Conservation (phyloP, 1,140 invertebrate species). For the Caenorhabditis inopinata region DNA sequence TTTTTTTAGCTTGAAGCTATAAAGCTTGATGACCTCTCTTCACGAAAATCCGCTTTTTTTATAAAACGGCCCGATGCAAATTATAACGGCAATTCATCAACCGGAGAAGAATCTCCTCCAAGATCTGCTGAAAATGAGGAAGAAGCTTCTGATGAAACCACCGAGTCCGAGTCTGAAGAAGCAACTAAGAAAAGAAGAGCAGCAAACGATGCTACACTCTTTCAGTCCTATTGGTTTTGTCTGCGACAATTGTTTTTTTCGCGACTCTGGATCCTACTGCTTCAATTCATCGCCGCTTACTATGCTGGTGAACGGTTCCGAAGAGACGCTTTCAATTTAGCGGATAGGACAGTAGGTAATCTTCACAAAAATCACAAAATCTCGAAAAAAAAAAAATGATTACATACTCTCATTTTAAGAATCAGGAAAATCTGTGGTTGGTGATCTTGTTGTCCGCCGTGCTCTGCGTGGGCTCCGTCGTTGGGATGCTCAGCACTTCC, state of each 20-base stretch:
- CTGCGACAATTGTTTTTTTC: not conserved
- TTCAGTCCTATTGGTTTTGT: not conserved
- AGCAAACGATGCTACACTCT: not conserved
- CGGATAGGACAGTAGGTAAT: not conserved
- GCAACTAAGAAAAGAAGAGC: not conserved
- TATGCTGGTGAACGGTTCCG: not conserved
- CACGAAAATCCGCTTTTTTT: not conserved
- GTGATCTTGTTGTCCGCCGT: not conserved
- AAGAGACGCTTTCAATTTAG: slow-evolving; percentile 1
- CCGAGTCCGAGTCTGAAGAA: not conserved
- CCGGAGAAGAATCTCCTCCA: not conserved
- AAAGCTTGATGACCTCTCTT: not conserved
- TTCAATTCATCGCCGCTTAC: not conserved
- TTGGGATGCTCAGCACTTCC: slow-evolving; percentile 47
- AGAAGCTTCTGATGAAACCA: too few species aligned
- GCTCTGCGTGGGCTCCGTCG: not conserved
- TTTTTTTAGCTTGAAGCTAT: not conserved
- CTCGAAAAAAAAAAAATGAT: not conserved
- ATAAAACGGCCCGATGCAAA: not conserved
- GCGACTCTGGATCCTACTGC: not conserved
- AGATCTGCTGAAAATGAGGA: too few species aligned
- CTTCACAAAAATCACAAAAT: too few species aligned
- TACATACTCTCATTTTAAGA: not conserved
- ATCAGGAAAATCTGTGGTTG: not conserved
- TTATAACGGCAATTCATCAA: not conserved